Conservation (phyloP, 92 coral and sea anemone species). For the Phenganax marumi region DNA sequence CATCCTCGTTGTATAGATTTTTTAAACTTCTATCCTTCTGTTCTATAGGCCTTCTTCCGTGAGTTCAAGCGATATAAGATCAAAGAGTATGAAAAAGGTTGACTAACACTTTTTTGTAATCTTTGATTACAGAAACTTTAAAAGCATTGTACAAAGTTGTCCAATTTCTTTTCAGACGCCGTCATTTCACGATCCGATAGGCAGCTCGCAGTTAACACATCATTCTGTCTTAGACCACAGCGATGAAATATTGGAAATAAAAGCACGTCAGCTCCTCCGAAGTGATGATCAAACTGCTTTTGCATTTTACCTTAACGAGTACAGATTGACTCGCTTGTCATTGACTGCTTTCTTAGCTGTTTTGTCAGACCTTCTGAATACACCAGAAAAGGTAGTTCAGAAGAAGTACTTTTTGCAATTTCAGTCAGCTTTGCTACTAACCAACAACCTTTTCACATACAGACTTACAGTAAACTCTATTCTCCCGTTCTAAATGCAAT, state of each 20-base stretch:
- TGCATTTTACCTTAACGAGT: slow-evolving; percentile 80
- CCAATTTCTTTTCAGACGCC: slow-evolving; percentile 51
- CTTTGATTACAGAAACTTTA: background rate
- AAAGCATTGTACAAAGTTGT: background rate
- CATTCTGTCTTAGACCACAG: slow-evolving; percentile 65
- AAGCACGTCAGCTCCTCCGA: slow-evolving; percentile 74
- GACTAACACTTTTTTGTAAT: background rate
- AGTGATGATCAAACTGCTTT: slow-evolving; percentile 81
- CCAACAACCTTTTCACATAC: too few species aligned
- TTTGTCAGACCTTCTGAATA: slow-evolving; percentile 75
- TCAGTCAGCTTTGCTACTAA: background rate
- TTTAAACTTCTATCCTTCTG: background rate
- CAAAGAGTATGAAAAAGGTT: slow-evolving; percentile 8
- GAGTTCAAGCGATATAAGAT: slow-evolving; percentile 19
- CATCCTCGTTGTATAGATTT: background rate
- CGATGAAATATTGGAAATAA: slow-evolving; percentile 58
- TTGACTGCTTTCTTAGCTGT: slow-evolving; percentile 75
- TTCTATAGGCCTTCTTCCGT: background rate
- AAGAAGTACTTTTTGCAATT: background rate
- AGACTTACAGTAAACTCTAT: too few species aligned
- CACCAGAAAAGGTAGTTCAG: slow-evolving; percentile 75
- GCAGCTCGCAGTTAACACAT: slow-evolving; percentile 82
- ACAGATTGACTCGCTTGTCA: slow-evolving; percentile 62
- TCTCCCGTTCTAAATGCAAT: background rate
- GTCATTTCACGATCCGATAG: slow-evolving; percentile 76